phyloP scores from a whole-genome alignment of 2,888 invertebrate species.

The Conops quadrifasciatus region DNA sequence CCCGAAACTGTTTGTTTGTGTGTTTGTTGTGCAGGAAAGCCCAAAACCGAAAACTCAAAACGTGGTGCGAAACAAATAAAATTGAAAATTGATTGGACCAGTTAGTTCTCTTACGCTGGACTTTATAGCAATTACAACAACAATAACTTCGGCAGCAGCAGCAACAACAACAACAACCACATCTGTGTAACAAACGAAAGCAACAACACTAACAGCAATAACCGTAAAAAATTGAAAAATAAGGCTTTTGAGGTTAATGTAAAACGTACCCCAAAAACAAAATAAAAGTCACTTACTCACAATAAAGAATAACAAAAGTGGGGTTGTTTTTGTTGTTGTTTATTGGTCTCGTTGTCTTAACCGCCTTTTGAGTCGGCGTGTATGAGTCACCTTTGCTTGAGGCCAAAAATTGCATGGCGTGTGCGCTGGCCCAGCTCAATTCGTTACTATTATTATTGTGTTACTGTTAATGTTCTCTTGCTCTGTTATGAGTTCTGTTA shows the following conservation, averaged over 20 bases:
- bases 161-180: slow-evolving; percentile 29
- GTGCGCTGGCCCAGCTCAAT: not conserved
- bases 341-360: not conserved
- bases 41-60: not conserved
- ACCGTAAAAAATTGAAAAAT: slow-evolving; percentile 22
- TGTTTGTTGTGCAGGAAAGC: not conserved
- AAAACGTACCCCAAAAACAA: slow-evolving; percentile 2
- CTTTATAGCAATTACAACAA: slow-evolving; percentile 45
- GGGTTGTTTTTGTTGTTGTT: slow-evolving; percentile 15
- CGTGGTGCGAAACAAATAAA: slow-evolving; percentile 17
- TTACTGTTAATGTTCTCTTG: not conserved
- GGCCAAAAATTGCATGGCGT: slow-evolving; percentile 18
- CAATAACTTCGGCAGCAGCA: slow-evolving; percentile 42
- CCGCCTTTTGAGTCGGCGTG: slow-evolving; percentile 3
- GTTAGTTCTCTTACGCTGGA: slow-evolving; percentile 16
- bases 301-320: not conserved
- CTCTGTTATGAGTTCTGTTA: slow-evolving; percentile 1
- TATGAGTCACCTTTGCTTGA: slow-evolving; percentile 27
- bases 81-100: slow-evolving; percentile 23
- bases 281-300: slow-evolving; percentile 6
- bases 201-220: slow-evolving; percentile 32
- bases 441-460: not conserved
- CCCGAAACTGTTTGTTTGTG: no score
- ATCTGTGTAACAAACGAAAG: slow-evolving; percentile 37
- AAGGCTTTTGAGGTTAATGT: slow-evolving; percentile 20